Percentiles rank a stretch among this genome's conserved stretches.
phyloP scores from a whole-genome alignment of 2,888 invertebrate species.

The Leptinotarsa peninsularis region DNA sequence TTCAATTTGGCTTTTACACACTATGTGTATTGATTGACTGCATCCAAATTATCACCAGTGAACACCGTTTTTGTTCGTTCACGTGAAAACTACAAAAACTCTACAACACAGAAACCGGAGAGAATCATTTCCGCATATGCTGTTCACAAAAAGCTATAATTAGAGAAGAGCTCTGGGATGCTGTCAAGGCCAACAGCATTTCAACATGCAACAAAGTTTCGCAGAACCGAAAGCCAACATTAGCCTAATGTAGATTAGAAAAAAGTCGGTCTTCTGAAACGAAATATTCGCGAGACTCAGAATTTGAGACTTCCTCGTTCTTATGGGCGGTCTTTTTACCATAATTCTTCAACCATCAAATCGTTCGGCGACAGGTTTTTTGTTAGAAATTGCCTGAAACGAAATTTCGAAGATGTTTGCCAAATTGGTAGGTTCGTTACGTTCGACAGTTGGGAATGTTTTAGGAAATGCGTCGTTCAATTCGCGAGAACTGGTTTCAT shows the following conservation, averaged over 20 bases:
- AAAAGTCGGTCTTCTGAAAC: conserved; percentile 25
- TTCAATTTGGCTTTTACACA: too few relatives aligned
- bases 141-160: conserved; percentile 36
- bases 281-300: conserved; percentile 23
- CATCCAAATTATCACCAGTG: too few relatives aligned
- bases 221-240: conserved; percentile 31
- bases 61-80: neutral
- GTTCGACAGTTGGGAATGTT: too few relatives aligned
- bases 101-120: conserved; percentile 4
- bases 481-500: too few relatives aligned
- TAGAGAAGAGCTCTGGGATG: conserved; percentile 44
- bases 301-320: conserved; percentile 20
- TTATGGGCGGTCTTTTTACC: conserved; percentile 4
- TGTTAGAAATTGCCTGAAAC: neutral
- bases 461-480: too few relatives aligned
- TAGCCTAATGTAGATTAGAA: conserved; percentile 30
- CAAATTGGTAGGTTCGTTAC: neutral
- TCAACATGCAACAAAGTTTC: conserved; percentile 44
- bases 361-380: conserved; percentile 3
- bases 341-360: neutral
- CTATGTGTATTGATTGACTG: too few relatives aligned
- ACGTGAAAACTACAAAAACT: neutral
- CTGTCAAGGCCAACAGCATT: conserved; percentile 49
- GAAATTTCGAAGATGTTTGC: conserved; percentile 1
- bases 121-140: conserved; percentile 44